Conservation (phyloP, 2,797 vertebrate species). For the Leucoraja ocellata region DNA sequence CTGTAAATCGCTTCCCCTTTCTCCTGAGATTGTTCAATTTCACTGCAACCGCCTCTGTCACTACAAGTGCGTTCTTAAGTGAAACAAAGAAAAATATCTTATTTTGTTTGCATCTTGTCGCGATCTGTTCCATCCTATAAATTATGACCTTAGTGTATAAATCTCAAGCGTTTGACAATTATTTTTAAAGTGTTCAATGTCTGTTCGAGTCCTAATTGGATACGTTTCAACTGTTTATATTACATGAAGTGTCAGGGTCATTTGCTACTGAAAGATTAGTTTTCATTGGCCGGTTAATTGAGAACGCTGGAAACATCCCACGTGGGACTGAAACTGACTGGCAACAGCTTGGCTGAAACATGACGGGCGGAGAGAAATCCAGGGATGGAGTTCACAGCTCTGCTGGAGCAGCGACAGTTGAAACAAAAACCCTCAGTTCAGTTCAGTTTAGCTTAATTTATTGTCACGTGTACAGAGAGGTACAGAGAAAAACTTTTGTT, state of each 20-base stretch:
- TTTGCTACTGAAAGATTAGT: slow-evolving; percentile 50
- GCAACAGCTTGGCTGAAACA: slow-evolving; percentile 43
- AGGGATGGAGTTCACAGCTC: slow-evolving; percentile 43
- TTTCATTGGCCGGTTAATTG: slow-evolving; percentile 56
- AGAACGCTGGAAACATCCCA: slow-evolving; percentile 55
- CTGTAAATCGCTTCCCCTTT: not conserved
- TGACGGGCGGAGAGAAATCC: slow-evolving; percentile 47
- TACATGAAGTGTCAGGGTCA: slow-evolving; percentile 48
- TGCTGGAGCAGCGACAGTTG: not conserved
- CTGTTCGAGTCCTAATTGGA: slow-evolving; percentile 55
- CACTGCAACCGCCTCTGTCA: not conserved
- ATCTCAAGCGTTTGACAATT: slow-evolving; percentile 49
- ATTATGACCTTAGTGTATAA: slow-evolving; percentile 38
- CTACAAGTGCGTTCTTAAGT: not conserved
- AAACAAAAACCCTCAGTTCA: not conserved
- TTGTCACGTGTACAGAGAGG: no score
- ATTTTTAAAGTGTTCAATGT: slow-evolving; percentile 52
- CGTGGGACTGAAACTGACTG: slow-evolving; percentile 53
- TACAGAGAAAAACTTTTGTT: no score
- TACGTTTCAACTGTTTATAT: slow-evolving; percentile 56
- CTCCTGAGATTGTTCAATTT: not conserved
- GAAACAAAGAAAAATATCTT: slow-evolving; percentile 17
- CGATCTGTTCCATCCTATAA: slow-evolving; percentile 34
- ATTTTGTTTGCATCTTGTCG: slow-evolving; percentile 35
- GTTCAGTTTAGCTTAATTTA: no score